Conservation (phyloP, 1,140 invertebrate species). For the Myzus persicae region DNA sequence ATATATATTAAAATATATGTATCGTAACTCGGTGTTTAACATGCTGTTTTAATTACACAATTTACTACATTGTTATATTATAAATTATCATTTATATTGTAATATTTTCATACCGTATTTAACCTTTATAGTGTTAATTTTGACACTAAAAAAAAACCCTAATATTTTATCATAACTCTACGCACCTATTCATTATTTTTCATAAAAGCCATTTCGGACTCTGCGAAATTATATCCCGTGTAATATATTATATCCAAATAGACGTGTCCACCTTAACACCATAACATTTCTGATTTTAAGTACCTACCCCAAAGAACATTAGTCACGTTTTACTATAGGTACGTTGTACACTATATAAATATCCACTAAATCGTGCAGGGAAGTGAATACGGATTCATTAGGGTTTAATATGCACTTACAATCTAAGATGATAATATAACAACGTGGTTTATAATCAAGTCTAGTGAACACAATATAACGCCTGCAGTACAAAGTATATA, state of each 20-base stretch:
- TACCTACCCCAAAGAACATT: not conserved
- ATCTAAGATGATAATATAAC: not conserved
- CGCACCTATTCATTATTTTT: not conserved
- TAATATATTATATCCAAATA: not conserved
- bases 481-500: not conserved
- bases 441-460: not conserved
- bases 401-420: not conserved
- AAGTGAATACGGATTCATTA: not conserved
- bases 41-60: not conserved
- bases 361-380: not conserved
- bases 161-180: not conserved
- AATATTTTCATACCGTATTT: conserved; percentile 4
- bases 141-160: not conserved
- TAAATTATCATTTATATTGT: conserved; percentile 16
- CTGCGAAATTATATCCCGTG: not conserved
- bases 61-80: not conserved
- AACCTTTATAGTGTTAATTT: conserved; percentile 5
- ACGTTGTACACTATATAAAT: no score
- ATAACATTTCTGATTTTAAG: not conserved
- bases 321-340: not conserved
- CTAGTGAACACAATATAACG: not conserved
- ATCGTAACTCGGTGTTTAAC: not conserved
- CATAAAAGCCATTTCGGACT: not conserved
- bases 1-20: not conserved
- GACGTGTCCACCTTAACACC: not conserved